Base-by-base conservation (phyloP, 2,888 invertebrate species). In the Drosophila kambysellisi region DNA sequence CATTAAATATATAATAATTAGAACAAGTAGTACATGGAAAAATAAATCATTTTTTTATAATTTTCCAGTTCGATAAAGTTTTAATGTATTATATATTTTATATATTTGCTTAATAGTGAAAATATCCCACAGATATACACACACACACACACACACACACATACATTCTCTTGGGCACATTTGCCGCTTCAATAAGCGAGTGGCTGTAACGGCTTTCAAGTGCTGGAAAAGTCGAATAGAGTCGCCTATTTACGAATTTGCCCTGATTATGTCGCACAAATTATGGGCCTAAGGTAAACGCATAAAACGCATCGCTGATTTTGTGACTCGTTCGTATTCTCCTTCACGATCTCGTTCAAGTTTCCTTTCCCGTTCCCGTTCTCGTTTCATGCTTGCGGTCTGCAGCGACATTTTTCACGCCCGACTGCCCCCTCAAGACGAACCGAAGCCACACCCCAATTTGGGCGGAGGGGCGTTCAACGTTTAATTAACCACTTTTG, bases 211-310 rank as follows among this genome's bases (percentile, higher is more conserved):
- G 59, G 59, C 67, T 68, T 58, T 63, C 43, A 30, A 57, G 43
- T 48, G 56, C 73, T 30, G 39, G 12, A 25, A 58, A 35, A 66
- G 29, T 11, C 39, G 37, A 53, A 53, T 35, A 35, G 41, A 70
- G 37, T 54, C 53, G 37, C 15, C 52, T 70, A 37, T 50, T 39
- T 58, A 51, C 15, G 33, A 32, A 39, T 77, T 15, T 57, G 78
- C 69, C 77, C 62, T 72, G 77, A 77, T 80, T 80, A 74, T 79
- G 80, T 81, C 77, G 66, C 67, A 81, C 81, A 81, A 80, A 80
- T 78, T 78, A 78, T 68, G 62, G 74, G 65, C 78, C 70, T 78
- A 60, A 70, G 74, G 78, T 70, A 78, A 64, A 74, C 63, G 56
- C 70, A 76, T 74, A 81, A 74, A 75, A 81, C 78, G 81, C 81